Conservation (phyloP, 2,797 vertebrate species). For the Odontamblyopus rebecca region DNA sequence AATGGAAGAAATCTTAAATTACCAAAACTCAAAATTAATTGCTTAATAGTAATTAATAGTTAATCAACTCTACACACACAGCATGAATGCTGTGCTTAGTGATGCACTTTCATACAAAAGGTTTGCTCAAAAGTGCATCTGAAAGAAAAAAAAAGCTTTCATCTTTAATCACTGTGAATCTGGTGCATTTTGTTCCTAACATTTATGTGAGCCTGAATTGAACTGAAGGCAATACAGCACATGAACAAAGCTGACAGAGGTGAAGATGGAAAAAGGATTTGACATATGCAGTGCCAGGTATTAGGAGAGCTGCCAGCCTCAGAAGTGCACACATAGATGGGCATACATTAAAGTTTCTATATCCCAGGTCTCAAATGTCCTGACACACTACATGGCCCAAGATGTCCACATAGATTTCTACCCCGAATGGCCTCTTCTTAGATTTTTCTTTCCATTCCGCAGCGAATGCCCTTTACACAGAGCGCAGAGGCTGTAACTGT, state of each 20-base stretch:
- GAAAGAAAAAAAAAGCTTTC: constrained; percentile 4
- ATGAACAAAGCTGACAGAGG: constrained; percentile 66
- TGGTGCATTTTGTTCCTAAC: constrained; percentile 28
- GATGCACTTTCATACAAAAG: no score
- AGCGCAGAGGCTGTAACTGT: constrained; percentile 47
- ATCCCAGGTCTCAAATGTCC: constrained; percentile 57
- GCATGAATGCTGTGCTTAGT: no score
- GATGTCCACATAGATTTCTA: constrained; percentile 39
- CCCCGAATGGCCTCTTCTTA: constrained; percentile 49
- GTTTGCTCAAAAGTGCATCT: not conserved
- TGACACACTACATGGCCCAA: constrained; percentile 34
- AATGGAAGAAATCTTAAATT: not conserved
- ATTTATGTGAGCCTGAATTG: constrained; percentile 58
- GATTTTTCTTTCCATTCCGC: constrained; percentile 49
- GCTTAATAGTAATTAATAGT: not conserved
- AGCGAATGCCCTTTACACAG: constrained; percentile 60
- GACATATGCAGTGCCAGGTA: constrained; percentile 70
- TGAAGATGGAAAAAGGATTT: constrained; percentile 64
- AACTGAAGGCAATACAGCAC: constrained; percentile 58
- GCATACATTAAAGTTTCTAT: constrained; percentile 69
- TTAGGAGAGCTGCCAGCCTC: constrained; percentile 66
- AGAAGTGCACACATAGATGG: constrained; percentile 68
- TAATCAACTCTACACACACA: not conserved
- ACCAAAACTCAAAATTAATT: not conserved
- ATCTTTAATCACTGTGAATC: constrained; percentile 22